Evolutionary conservation across 2,113 vertebrate genomes (phyloP), one percentile per base, ranked within the genome.

Genomic region (Cygnus atratus): DNA sequence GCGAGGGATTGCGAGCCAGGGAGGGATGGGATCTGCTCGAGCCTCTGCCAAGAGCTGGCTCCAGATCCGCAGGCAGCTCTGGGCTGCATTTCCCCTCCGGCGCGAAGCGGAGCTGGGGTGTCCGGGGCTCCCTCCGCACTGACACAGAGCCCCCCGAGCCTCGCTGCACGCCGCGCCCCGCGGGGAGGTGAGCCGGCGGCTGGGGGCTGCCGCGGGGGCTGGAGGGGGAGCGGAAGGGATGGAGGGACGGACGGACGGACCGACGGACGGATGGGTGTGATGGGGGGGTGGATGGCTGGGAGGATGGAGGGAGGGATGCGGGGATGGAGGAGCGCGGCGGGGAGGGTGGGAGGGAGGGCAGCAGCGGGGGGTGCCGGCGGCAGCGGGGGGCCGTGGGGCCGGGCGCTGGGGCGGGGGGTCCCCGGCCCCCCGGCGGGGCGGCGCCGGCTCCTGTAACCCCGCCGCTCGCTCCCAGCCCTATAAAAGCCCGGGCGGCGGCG

Each of bases 31-130:
- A 93, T 85, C 88, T 90, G 94, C 86, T 50, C 58, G 48, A 95
- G 91, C 94, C 96, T 92, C 94, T 95, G 96, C 94, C 94, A 95
- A 94, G 91, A 79, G 88, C 94, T 95, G 96, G 93, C 93, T 96
- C 88, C 82, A 39, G 93, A 66, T 93, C 94, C 79, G 94, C 94
- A 93, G 91, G 62, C 94, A 78, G 88, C 93, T 79, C 94, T 33
- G 94, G 91, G 88, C 93, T 93, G 96, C 94, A 93, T 87, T 96
- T 92, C 81, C 94, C 96, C 90, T 81, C 92, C 87, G 90, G 95
- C 76, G 81, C 73, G 90, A 73, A 91, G 82, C 59, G 44, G 88
- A 95, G 94, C 94, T 86, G 85, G 92, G 90, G 94, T 82, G 93
- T 48, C 91, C 88, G 86, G 91, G 93, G 77, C 81, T 93, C 85